Conservation (phyloP, 2,113 vertebrate species). For the Boulengeromyrus knoepffleri region DNA sequence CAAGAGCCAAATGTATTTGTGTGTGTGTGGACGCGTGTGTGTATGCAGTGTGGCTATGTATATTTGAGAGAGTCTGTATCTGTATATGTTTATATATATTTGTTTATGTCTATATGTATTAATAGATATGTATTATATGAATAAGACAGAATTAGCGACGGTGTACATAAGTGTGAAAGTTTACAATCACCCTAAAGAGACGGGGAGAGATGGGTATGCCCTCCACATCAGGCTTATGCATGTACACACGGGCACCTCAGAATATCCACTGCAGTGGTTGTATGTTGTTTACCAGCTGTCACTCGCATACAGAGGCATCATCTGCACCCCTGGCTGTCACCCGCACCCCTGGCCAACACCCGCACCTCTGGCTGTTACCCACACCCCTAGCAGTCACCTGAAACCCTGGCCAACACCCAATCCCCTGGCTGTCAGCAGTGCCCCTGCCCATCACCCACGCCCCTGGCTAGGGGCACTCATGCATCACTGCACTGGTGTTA, state of each 20-base stretch:
- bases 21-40: background rate
- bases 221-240: background rate
- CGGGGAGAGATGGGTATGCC: too few relatives aligned
- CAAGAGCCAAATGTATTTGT: background rate
- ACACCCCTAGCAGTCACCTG: too few relatives aligned
- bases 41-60: background rate
- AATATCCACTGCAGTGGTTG: background rate
- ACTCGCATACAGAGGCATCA: background rate
- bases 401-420: background rate
- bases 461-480: background rate
- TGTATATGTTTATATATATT: background rate
- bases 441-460: too few relatives aligned
- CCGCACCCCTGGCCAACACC: background rate
- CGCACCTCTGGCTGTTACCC: background rate
- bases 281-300: background rate
- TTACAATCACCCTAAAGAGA: background rate
- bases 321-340: background rate
- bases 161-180: background rate
- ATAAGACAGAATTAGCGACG: background rate
- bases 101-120: background rate
- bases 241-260: background rate
- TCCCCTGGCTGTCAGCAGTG: rapidly evolving
- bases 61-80: background rate
- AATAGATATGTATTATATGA: background rate
- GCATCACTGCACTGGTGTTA: background rate